Base-by-base conservation (phyloP, 2,113 vertebrate genomes). In the Catharus fuscescens region DNA sequence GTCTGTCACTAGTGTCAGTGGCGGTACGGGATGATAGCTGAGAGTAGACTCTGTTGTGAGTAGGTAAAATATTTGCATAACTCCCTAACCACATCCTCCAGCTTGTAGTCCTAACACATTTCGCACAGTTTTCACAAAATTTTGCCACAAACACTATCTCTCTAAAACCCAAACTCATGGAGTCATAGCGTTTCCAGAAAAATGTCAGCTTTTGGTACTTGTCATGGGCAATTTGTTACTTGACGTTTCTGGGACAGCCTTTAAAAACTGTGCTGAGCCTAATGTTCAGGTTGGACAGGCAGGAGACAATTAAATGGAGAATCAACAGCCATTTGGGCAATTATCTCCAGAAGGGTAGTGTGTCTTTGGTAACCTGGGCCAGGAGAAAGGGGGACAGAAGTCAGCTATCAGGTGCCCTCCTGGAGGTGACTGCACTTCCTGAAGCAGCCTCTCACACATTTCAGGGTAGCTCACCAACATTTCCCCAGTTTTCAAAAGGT, bases 1-100 rank as follows among this genome's bases (percentile, higher is more conserved):
- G 11, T 72, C 45, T 82, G 26, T 62, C 71, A 28, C 40, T 5
- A 10, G 6, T 12, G 10, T 7, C 0, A 0, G 7, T 64, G 52
- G 14, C 28, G 70, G 14, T 32, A 19, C 34, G 13, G 12, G 17
- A 53, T 2, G 12, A 56, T 2, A 86, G 52, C 9, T 77, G 67
- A 80, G 76, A 88, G 83, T 6, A 32, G 73, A 17, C 25, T 83
- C 32, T 71, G 17, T 44, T 57, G 48, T 0, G 3, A 62, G 23
- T 9, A 14, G 8, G 10, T 21, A 59, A 78, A 67, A 59, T 65
- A 19, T 82, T 79, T 66, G n/a, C 25, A 32, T 42, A 54, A 54
- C 14, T 77, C 47, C 26, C 23, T 36, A 62, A 53, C 10, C 18
- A 44, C 4, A 15, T 57, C 13, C 8, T 77, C 34, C 53, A 18